Base-by-base conservation (phyloP, 2,113 vertebrate genomes). In the Colius striatus region DNA sequence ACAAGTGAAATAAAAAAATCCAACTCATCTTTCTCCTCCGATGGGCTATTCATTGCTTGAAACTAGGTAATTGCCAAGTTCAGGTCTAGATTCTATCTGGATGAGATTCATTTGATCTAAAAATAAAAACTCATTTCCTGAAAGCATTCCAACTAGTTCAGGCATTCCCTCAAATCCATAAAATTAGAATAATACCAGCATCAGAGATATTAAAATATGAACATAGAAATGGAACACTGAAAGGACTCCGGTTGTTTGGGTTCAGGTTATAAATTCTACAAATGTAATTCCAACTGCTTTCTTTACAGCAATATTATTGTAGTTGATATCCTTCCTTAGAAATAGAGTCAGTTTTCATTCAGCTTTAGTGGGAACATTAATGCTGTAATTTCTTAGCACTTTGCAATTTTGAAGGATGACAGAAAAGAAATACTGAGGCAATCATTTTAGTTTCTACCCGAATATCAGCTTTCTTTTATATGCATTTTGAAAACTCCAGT, bases 391-490 rank as follows among this genome's bases (percentile, higher is more conserved):
- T 76, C 83, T 87, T 68, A 63, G n/a, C 43, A 36, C 68, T 81
- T 77, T 25, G 19, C 54, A 74, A 34, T 53, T 60, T 88, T 86
- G 73, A 86, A 79, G 48, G 13, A 92, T 57, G 50, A 80, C 57
- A 92, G 20, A 93, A 90, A 32, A 60, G 5, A 94, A 96, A 88
- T 86, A 87, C 32, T 72, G 38, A 76, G 36, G 30, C 47, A 86
- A 80, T 78, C 72, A 85, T 50, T 93, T 91, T 58, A 36, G 25
- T 51, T 93, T 74, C 70, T 71, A 50, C 11, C 63, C n/a, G 21
- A 92, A 83, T 41, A 51, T 5, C 6, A 62, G 45, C 23, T 70
- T 88, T 45, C 47, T 74, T 84, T 65, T 43, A 78, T 14, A 14
- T 50, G 26, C 50, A 61, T 34, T 90, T 84, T 17, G n/a, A 75